phyloP scores from a whole-genome alignment of 2,888 invertebrate genomes.

The Mythimna lalbum region DNA sequence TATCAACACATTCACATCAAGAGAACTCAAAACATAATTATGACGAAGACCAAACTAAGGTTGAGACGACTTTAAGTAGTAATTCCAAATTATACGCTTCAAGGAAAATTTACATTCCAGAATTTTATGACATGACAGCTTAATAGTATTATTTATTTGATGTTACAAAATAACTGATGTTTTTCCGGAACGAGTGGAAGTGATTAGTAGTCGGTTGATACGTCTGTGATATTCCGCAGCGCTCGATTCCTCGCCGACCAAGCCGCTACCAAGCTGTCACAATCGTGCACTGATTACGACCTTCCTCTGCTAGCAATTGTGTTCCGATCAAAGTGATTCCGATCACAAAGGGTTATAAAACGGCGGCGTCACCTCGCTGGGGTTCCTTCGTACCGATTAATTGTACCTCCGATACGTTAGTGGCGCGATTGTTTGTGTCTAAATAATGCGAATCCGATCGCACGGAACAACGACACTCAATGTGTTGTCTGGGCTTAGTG shows the following conservation, averaged over 20 bases:
- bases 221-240: constrained; percentile 66
- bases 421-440: constrained; percentile 66
- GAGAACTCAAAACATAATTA: no score
- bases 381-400: constrained; percentile 78
- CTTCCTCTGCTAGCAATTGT: constrained; percentile 79
- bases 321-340: constrained; percentile 84
- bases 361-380: constrained; percentile 76
- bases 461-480: constrained; percentile 52
- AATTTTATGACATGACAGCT: no score
- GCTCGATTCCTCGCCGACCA: constrained; percentile 59
- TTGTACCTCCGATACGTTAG: constrained; percentile 73
- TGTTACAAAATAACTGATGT: constrained; percentile 24
- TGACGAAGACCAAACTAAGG: no score
- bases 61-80: no score
- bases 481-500: constrained; percentile 45
- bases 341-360: constrained; percentile 86
- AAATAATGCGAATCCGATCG: constrained; percentile 66
- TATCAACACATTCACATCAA: no score
- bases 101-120: no score
- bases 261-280: constrained; percentile 68
- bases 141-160: neutral
- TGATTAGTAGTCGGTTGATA: constrained; percentile 62
- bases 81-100: no score
- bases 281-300: constrained; percentile 81
- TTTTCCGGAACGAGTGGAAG: constrained; percentile 17